Evolutionary conservation across 2,113 vertebrate genomes (phyloP), one percentile per base, ranked within the genome.

Genomic region (Dipodomys spectabilis): DNA sequence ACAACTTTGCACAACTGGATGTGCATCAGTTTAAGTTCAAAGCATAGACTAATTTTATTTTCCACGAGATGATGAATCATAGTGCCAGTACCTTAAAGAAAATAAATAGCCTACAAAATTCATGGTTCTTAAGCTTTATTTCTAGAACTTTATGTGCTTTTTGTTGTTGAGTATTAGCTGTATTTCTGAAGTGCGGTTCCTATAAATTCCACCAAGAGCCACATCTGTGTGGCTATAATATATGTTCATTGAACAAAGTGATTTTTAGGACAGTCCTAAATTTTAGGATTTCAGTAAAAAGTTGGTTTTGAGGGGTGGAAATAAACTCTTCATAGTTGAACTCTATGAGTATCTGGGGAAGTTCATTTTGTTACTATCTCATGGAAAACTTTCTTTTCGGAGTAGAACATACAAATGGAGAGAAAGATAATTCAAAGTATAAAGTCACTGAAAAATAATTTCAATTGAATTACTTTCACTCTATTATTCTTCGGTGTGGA

Each of bases 391-490:
- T 74, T 95, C 35, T 92, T 73, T 87, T 91, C 85, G 64, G 60
- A 96, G 44, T 39, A 82, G 28, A 93, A 93, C 72, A 73, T 83
- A 9, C 32, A 92, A 82, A 92, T 83, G 95, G 94, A 93, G 88
- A 69, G 93, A 77, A 95, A 94, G 85, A 96, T 72, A 96, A 67
- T 85, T 95, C 45, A 62, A 78, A 96, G 88, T 11, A 90, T 75
- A 96, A 32, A 83, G 77, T 82, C n/a, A 69, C 77, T 78, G 77
- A 27, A n/a, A 94, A 88, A 92, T 93, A 92, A 94, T 92, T 83
- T 73, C 30, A 39, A 30, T 22, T 93, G 84, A 97, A 94, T 95
- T 96, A 97, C 96, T 97, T 95, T 72, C 65, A 89, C 49, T 86
- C 68, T 73, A 57, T 82, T 73, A 84, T 73, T 80, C 92, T 65